Conservation (phyloP, 1,140 invertebrate species). For the Asobara japonica region DNA sequence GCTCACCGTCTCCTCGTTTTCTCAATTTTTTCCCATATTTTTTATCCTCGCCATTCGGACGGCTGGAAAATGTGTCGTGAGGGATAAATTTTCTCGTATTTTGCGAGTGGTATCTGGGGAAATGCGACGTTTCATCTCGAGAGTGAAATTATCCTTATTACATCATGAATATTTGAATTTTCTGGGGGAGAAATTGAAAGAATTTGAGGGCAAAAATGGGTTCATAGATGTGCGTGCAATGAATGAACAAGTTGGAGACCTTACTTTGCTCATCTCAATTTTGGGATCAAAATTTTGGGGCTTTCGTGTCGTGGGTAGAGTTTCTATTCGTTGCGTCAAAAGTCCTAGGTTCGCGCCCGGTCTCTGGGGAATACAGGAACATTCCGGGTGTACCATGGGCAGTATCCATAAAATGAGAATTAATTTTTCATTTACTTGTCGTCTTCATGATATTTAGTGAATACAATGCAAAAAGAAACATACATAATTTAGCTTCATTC, state of each 20-base stretch:
- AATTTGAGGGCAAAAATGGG: neutral
- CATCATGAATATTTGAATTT: constrained; percentile 3
- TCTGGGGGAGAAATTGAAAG: neutral
- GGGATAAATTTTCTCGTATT: constrained; percentile 2
- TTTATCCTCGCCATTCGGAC: neutral
- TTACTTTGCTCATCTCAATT: neutral
- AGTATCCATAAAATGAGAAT: too few species aligned
- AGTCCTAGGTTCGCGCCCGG: too few species aligned
- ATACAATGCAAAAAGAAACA: too few species aligned
- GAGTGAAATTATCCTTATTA: constrained; percentile 8
- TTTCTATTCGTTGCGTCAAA: too few species aligned
- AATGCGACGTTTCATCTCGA: neutral
- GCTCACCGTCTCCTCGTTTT: neutral
- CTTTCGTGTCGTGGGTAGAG: too few species aligned
- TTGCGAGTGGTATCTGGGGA: neutral
- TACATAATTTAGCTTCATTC: too few species aligned
- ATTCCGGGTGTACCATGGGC: too few species aligned
- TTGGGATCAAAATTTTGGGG: too few species aligned
- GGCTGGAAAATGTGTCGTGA: neutral
- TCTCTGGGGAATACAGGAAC: too few species aligned
- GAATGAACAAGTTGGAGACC: neutral
- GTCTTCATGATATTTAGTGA: too few species aligned
- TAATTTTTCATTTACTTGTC: too few species aligned
- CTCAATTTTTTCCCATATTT: neutral
- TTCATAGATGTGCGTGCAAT: too few species aligned